Evolutionary conservation across 2,113 vertebrate species (phyloP), one percentile per base, ranked within the genome.

Genomic region (Malurus melanocephalus): DNA sequence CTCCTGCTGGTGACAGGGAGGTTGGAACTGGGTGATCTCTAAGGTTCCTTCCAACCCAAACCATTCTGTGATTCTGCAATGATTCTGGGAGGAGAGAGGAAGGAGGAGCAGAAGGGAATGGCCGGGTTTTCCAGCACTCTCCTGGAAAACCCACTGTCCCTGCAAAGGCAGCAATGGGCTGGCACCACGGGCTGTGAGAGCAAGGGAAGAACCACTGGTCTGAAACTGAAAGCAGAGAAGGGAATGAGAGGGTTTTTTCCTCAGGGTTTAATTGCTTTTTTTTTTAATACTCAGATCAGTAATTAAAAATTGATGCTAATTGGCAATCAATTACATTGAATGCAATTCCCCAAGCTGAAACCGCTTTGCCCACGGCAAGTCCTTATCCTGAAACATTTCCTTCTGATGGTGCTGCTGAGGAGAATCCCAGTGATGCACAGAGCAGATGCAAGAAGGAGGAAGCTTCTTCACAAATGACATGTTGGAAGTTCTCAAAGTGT

Each of bases 291-390:
- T 87, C 5, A 5, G 87, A 61, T 68, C 1, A 1, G 66, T 85
- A 87, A 85, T 81, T 71, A 92, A 94, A 92, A 87, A 24, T 42
- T 56, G 4, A 79, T 67, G 53, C 52, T 75, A 79, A 89, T 81
- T 93, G 53, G 16, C 53, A 81, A 72, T 68, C 76, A 88, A 85
- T 90, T 78, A 85, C 19, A 32, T n/a, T 49, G 87, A 94, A 71
- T 85, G 53, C 45, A 87, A 65, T 89, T 81, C 66, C 38, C 57
- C 46, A 49, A 49, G 66, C 33, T 87, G 74, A 75, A 72, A 53
- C 13, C 65, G 16, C 35, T 78, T 89, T 87, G 74, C 62, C 89
- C 77, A 64, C 3, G 7, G 48, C 22, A 79, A 21, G 45, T 84
- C 65, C 45, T 90, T 88, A 83, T 59, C 48, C 60, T 78, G 84